Base-by-base conservation (phyloP, 2,888 invertebrate genomes). In the Autographa gamma region DNA sequence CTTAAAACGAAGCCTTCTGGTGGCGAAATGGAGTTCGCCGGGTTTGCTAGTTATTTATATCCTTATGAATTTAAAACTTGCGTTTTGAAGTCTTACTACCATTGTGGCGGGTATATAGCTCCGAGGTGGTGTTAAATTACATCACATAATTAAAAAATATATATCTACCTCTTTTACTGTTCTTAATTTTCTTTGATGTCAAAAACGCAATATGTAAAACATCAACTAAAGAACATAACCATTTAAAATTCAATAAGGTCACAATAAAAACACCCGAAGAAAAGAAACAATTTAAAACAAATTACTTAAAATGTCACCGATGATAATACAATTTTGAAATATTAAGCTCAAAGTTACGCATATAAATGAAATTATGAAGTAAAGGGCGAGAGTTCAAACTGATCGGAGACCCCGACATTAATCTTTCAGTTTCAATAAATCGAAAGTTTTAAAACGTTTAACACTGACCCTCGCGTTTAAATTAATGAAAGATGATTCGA, bases 401-500 rank as follows among this genome's bases (percentile, higher is more conserved):
- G 68, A 82, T 81, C 56, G 34, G 68, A 56, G 74, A 63, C 67
- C 69, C 70, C 62, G 71, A 81, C 85, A 90, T 91, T 88, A 90
- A 90, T 90, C 89, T 89, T 89, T 74, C 71, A 76, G 66, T 9
- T 64, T 56, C 62, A 75, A 77, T 82, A 79, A 84, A 80, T 84
- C 76, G 69, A 77, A 63, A 64, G 71, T 75, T 82, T 88, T 88
- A 90, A 91, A 90, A 89, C 84, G 86, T 86, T 91, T 91, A 88
- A 84, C 84, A 83, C 86, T 77, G 81, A 79, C 76, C 82, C 80
- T 82, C 84, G 76, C 89, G 86, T 86, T 87, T 83, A 89, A 82
- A 86, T 87, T 91, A 90, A 91, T 91, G 89, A 90, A 86, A 88
- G 87, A 87, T 87, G 89, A 91, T 84, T 84, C 86, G 86, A 83